Base-by-base conservation (phyloP, 2,797 vertebrate genomes). In the Cyprinodon diabolis region DNA sequence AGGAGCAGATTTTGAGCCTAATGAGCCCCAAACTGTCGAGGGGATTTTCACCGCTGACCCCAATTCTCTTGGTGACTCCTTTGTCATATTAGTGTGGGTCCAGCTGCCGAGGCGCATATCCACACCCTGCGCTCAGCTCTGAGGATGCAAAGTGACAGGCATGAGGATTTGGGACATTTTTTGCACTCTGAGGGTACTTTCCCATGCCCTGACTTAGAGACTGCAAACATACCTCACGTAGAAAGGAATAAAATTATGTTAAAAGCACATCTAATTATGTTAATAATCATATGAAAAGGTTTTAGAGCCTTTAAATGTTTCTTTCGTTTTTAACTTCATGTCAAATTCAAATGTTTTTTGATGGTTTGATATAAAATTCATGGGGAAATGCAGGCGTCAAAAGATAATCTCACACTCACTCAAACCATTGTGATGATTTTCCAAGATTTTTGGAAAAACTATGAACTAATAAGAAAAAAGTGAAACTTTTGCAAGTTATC, bases 1-100 rank as follows among this genome's bases (percentile, higher is more conserved):
- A 76, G 56, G 70, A 56, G 40, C 73, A 74, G 77, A 69, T 57
- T 66, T 74, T 35, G 47, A 55, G 63, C 48, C 7, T 60, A 72
- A 55, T 62, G 72, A 56, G 74, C 66, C 69, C 75, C 67, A 40
- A 68, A 58, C 80, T 88, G 87, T 90, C 89, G 79, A 75, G 74
- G 60, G 74, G 79, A 93, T 92, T 93, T 90, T 86, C 86, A 86
- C 87, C 84, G 77, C 66, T 11, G 45, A 54, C 71, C 81, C 82
- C 88, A 87, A 90, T 86, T 80, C 72, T 88, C 84, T 91, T 92
- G 92, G 88, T 89, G 76, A 47, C 62, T 65, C 40, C 13, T 23
- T 14, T 65, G 40, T 65, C 62, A 86, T 84, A 68, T 72, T 71
- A 83, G 74, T 30, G 66, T 81, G 75, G 75, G 37, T 80, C 86